phyloP scores from a whole-genome alignment of 1,140 invertebrate species.

The Drosophila mojavensis region DNA sequence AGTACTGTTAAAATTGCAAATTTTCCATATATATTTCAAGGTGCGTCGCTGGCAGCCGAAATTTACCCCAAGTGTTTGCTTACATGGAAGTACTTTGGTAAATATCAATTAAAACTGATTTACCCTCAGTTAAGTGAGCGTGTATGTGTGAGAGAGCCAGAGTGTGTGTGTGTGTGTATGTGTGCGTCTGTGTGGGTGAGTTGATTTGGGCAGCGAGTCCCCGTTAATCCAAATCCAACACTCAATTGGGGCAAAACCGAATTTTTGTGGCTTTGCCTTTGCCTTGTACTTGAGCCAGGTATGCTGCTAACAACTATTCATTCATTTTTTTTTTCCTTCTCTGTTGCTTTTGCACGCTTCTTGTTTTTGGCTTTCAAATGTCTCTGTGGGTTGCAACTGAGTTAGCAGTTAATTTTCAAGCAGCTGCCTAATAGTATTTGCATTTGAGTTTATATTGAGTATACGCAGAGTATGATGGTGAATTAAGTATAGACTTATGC shows the following conservation, averaged over 20 bases:
- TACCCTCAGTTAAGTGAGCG: conserved; percentile 40
- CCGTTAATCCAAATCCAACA: conserved; percentile 64
- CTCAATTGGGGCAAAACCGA: conserved; percentile 51
- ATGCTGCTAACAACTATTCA: conserved; percentile 23
- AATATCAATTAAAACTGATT: conserved; percentile 83
- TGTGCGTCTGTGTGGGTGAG: conserved; percentile 21
- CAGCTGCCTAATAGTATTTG: conserved; percentile 53
- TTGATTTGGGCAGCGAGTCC: conserved; percentile 27
- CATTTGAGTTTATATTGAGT: conserved; percentile 40
- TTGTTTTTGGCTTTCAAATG: conserved; percentile 9
- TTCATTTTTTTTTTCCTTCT: conserved; percentile 5
- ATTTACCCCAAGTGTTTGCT: conserved; percentile 74
- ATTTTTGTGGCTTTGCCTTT: conserved; percentile 59
- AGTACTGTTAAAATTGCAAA: background rate
- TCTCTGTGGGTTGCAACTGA: conserved; percentile 11
- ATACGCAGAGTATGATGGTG: conserved; percentile 23
- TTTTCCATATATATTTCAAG: conserved; percentile 8
- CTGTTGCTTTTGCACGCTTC: conserved; percentile 9
- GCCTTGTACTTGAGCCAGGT: conserved; percentile 50
- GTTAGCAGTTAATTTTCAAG: conserved; percentile 68
- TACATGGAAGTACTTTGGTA: conserved; percentile 78
- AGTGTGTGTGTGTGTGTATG: conserved; percentile 22
- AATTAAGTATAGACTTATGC: background rate
- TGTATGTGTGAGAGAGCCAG: background rate
- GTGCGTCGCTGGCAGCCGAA: conserved; percentile 43